Percentiles rank a stretch among this genome's conserved stretches.
Evolutionary conservation across 1,140 invertebrate species (phyloP).

Genomic region (Drosophila serrata): DNA sequence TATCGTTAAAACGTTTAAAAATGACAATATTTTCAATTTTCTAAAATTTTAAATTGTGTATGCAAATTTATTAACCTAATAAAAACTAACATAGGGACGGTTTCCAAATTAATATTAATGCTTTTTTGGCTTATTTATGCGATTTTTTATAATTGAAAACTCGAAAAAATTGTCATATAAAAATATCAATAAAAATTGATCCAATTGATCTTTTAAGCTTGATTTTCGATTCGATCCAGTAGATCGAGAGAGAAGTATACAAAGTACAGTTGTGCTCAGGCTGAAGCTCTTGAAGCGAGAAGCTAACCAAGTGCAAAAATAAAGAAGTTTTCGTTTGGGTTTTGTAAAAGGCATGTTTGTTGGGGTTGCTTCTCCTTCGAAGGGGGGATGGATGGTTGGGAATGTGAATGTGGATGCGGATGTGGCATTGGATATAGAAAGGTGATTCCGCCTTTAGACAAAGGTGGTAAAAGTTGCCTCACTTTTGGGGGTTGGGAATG

Average conservation of each 20-base stretch:
- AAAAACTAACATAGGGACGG: no score
- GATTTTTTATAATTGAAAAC: no score
- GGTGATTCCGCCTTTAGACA: background rate
- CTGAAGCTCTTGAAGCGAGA: slow-evolving; percentile 32
- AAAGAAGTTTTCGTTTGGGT: slow-evolving; percentile 18
- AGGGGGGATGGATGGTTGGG: slow-evolving; percentile 4
- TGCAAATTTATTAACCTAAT: no score
- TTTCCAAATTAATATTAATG: no score
- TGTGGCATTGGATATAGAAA: background rate
- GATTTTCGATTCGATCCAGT: no score
- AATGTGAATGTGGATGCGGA: background rate
- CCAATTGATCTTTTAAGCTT: no score
- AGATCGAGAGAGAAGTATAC: background rate
- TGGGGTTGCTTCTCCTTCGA: slow-evolving; percentile 15
- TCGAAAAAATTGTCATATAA: no score
- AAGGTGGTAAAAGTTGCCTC: slow-evolving; percentile 15
- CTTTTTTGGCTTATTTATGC: no score
- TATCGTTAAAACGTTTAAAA: no score
- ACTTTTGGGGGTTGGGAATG: background rate
- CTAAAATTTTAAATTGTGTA: no score
- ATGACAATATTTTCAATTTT: no score
- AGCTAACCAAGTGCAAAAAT: slow-evolving; percentile 37
- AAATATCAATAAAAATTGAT: no score
- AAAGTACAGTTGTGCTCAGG: slow-evolving; percentile 57
- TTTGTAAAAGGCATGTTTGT: slow-evolving; percentile 17